Base-by-base conservation (phyloP, 2,797 vertebrate genomes). In the Pangasius macronema region DNA sequence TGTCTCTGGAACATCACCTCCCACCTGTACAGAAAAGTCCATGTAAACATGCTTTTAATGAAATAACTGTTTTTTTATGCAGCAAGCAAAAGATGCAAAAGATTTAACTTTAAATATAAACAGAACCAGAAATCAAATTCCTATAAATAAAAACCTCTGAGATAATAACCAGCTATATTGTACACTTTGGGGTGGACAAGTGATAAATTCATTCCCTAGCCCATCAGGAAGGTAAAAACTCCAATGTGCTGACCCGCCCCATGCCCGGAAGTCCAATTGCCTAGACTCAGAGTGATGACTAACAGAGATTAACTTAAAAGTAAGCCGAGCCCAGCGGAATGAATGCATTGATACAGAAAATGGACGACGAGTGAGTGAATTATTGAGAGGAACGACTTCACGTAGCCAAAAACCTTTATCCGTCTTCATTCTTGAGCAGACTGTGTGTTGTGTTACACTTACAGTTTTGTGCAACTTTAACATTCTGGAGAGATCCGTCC, bases 1-100 rank as follows among this genome's bases (percentile, higher is more conserved):
- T 91, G 98, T 99, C 94, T 99, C 98, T 30, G 97, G 97, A 89
- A 98, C 97, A 10, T 98, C 97, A 0, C 97, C 97, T 59, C 97
- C 97, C 49, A 98, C 97, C 97, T 98, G 90, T 0, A 86, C 67
- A 51, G 49, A 55, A 77, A 53, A 39, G 20, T 22, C 7, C 39
- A 49, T 30, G 65, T 82, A 55, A 77, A 22, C 20, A 55, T 30
- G 27, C 24, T 46, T 49, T 27, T 5, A 73, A 53, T 46, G 4
- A 5, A 10, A 46, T 9, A 10, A 22, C 20, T n/a, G 3, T 65
- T 65, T 65, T 11, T 11, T 57, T 5, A 72, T 75, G 42, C 46
- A 18, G 14, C 11, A 30, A 16, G 24, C 24, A 75, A 67, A 67
- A 30, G 2, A 11, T 5, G 24, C 24, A 75, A 67, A 67, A 16